phyloP scores from a whole-genome alignment of 2,888 invertebrate species.

The Stratiomys singularior region DNA sequence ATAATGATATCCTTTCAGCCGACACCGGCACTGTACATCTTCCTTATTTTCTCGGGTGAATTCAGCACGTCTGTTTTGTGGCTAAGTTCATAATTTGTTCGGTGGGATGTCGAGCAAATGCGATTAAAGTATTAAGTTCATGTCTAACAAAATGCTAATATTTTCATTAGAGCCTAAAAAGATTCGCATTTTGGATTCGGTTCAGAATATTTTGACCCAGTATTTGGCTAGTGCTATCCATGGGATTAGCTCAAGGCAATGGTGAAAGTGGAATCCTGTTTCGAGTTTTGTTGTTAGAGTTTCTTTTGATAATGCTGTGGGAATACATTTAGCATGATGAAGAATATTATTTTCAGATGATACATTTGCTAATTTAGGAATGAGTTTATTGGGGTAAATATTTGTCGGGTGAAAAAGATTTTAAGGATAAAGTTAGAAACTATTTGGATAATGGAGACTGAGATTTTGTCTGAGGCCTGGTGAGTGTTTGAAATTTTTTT shows the following conservation, averaged over 20 bases:
- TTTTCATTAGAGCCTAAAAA: constrained; percentile 19
- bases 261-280: background rate
- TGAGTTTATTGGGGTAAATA: no score
- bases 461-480: no score
- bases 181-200: background rate
- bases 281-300: background rate
- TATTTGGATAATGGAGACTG: no score
- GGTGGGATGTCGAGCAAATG: constrained; percentile 24
- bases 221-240: background rate
- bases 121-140: constrained; percentile 29
- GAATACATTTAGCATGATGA: background rate
- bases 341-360: constrained; percentile 5
- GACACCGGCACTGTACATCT: background rate
- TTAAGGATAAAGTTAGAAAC: no score
- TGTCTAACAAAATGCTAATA: constrained; percentile 28
- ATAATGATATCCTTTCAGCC: background rate
- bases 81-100: constrained; percentile 22
- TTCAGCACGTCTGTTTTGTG: background rate
- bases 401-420: no score
- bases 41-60: background rate
- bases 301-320: background rate
- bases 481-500: no score
- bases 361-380: no score
- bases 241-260: background rate
- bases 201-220: background rate